Conservation (phyloP, 2,797 vertebrate genomes). For the Gorsachius magnificus region DNA sequence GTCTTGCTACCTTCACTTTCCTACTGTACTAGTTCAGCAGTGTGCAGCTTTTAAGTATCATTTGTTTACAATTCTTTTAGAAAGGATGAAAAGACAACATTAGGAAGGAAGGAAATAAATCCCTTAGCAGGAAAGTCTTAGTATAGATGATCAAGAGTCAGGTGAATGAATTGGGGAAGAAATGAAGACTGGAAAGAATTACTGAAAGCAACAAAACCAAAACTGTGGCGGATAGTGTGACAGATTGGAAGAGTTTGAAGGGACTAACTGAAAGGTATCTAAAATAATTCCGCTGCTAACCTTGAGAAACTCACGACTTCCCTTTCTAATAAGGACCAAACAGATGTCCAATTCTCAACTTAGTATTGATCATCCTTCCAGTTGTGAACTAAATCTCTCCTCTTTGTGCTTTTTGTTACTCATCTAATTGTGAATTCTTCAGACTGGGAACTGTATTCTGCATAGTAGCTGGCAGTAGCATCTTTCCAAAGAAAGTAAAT, state of each 20-base stretch:
- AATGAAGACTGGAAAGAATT: not conserved
- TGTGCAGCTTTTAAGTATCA: not conserved
- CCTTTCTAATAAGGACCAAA: not conserved
- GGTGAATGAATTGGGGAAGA: not conserved
- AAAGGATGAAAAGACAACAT: not conserved
- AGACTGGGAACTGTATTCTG: not conserved
- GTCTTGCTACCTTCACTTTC: not conserved
- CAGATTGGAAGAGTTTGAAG: not conserved
- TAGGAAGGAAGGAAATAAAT: not conserved
- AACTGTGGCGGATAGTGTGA: not conserved
- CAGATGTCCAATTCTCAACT: not conserved
- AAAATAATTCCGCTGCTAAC: not conserved
- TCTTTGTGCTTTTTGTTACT: not conserved
- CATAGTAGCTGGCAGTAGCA: not conserved
- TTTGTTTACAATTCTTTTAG: not conserved
- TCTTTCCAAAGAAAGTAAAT: not conserved
- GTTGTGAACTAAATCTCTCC: fast-evolving
- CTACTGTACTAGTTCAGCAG: not conserved
- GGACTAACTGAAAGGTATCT: not conserved
- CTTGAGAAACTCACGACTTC: not conserved
- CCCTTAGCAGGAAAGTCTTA: not conserved
- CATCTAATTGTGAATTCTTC: not conserved
- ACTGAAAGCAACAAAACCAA: not conserved
- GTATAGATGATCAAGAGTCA: not conserved
- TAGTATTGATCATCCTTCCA: not conserved